Percentiles rank a stretch among this genome's conserved stretches.
phyloP scores from a whole-genome alignment of 2,113 vertebrate species.

The Himantopus leucocephalus region DNA sequence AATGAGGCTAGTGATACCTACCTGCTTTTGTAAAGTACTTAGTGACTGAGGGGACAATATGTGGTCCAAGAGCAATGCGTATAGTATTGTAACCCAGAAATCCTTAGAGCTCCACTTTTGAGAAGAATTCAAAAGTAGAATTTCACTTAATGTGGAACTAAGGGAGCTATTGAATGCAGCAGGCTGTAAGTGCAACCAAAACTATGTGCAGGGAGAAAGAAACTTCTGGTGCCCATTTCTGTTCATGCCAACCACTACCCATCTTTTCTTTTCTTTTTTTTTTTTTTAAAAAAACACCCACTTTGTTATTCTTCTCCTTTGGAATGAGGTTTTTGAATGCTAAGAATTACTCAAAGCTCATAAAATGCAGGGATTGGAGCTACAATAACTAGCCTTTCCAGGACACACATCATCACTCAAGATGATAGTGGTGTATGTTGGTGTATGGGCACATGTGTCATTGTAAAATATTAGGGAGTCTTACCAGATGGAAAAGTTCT shows the following conservation, averaged over 20 bases:
- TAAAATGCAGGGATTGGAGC: background rate
- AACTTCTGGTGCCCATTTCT: background rate
- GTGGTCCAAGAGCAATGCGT: background rate
- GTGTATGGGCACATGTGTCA: background rate
- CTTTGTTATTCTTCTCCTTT: background rate
- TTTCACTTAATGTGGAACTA: background rate
- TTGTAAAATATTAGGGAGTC: background rate
- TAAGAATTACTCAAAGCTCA: constrained; percentile 11
- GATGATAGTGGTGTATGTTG: background rate
- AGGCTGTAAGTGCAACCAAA: background rate
- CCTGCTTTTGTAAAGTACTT: background rate
- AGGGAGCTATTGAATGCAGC: background rate
- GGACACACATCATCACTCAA: background rate
- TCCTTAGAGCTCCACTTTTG: background rate
- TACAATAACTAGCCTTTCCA: background rate
- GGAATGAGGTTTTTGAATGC: constrained; percentile 6
- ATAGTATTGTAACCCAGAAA: background rate
- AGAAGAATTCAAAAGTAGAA: background rate
- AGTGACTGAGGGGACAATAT: background rate
- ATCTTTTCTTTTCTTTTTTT: accelerated
- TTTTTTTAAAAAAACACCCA: background rate
- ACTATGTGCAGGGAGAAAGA: background rate
- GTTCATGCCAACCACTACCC: background rate
- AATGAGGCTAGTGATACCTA: background rate
- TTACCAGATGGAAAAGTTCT: background rate